A percentile compares a stretch with the other conserved stretches of the same genome.
phyloP scores from a whole-genome alignment of 2,888 invertebrate genomes.

The Luperina nickerlii region DNA sequence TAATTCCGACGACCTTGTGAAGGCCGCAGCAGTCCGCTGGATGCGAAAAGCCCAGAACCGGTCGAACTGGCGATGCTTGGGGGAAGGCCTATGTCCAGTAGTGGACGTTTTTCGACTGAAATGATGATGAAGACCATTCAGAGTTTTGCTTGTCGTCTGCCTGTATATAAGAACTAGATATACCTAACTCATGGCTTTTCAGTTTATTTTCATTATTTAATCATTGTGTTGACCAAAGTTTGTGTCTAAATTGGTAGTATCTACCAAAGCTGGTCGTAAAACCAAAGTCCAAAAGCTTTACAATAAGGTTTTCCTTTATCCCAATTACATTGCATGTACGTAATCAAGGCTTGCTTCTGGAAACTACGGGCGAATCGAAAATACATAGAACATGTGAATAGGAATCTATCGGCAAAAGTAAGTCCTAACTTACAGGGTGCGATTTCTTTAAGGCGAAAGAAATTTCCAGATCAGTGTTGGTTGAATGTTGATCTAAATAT shows the following conservation, averaged over 20 bases:
- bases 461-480: too few relatives aligned
- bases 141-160: background rate
- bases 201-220: background rate
- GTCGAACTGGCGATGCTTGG: background rate
- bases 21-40: background rate
- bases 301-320: slow-evolving; percentile 45
- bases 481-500: too few relatives aligned
- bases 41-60: background rate
- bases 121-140: background rate
- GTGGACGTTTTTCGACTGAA: background rate
- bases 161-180: background rate
- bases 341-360: slow-evolving; percentile 32
- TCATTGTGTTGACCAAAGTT: slow-evolving; percentile 15
- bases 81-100: background rate
- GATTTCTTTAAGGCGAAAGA: background rate
- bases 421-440: background rate
- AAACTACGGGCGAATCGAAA: slow-evolving; percentile 34
- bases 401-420: slow-evolving; percentile 14
- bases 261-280: slow-evolving; percentile 29
- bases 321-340: slow-evolving; percentile 56
- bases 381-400: slow-evolving; percentile 23
- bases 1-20: background rate
- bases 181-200: background rate
- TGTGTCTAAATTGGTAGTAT: slow-evolving; percentile 7
- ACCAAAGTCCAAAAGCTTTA: slow-evolving; percentile 18